Conservation (phyloP, 1,140 invertebrate genomes). For the Cydia amplana region DNA sequence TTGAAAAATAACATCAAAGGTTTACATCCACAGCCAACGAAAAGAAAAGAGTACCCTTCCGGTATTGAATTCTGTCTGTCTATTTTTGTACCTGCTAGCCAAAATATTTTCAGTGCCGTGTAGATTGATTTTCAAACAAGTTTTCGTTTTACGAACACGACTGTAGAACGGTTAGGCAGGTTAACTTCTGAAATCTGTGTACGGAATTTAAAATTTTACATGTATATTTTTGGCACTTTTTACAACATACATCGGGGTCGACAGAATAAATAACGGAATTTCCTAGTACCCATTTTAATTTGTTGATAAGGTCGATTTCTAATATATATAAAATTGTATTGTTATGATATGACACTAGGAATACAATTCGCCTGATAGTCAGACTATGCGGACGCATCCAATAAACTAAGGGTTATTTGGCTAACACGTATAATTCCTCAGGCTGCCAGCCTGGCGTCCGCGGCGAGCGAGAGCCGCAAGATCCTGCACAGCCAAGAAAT, state of each 20-base stretch:
- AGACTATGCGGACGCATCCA: too few relatives aligned
- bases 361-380: too few relatives aligned
- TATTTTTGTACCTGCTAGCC: not conserved
- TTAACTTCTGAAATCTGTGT: not conserved
- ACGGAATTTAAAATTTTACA: not conserved
- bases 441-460: conserved; percentile 74
- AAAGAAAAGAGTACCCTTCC: not conserved
- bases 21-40: not conserved
- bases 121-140: not conserved
- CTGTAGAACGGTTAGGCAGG: not conserved
- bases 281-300: too few relatives aligned
- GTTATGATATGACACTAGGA: too few relatives aligned
- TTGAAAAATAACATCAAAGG: conserved; percentile 7
- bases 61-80: not conserved
- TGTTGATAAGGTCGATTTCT: too few relatives aligned
- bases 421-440: conserved; percentile 47
- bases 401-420: not conserved
- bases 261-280: too few relatives aligned
- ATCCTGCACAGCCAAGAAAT: conserved; percentile 65
- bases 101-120: not conserved
- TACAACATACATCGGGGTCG: too few relatives aligned
- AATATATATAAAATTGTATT: too few relatives aligned
- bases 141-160: not conserved
- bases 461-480: conserved; percentile 67
- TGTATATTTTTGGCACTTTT: too few relatives aligned